These are phyloP conservation scores for Agrotis puta DNA, from an alignment of 2,888 invertebrate species.

Conservation along the genomic window DNA sequence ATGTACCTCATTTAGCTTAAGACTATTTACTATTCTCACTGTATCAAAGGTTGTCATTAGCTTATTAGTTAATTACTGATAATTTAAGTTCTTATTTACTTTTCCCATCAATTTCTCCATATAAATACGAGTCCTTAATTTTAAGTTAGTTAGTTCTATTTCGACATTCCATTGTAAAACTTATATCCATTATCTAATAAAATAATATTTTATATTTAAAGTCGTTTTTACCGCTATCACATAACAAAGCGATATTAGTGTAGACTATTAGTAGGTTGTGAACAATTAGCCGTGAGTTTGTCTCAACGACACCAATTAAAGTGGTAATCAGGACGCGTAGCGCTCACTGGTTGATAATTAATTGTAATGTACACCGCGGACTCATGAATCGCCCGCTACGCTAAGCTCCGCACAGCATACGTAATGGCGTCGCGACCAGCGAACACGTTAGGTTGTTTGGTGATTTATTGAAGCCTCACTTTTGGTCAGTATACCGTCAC, in stretches of 20 bases:
- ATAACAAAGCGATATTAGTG: constrained; percentile 2
- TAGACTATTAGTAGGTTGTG: constrained; percentile 49
- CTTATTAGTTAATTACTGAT: no score
- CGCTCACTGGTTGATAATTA: constrained; percentile 71
- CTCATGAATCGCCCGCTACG: constrained; percentile 80
- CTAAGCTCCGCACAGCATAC: constrained; percentile 72
- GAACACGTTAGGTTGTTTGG: constrained; percentile 49
- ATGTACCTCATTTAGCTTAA: no score
- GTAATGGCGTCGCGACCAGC: constrained; percentile 64
- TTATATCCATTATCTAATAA: no score
- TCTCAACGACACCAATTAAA: constrained; percentile 72
- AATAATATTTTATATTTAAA: no score
- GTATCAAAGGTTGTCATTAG: no score
- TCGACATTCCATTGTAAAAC: no score
- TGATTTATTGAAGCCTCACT: constrained; percentile 72
- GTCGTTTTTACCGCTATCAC: no score
- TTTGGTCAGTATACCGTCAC: constrained; percentile 65
- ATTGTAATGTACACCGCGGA: constrained; percentile 81
- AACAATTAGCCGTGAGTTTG: constrained; percentile 68
- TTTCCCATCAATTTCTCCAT: no score
- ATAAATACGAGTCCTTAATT: no score
- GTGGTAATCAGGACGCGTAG: constrained; percentile 75
- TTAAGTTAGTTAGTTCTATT: no score
- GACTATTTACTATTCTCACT: no score
- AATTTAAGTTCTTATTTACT: no score